A percentile compares a stretch with the other conserved stretches of the same genome.
Evolutionary conservation across 2,797 vertebrate genomes (phyloP).

Genomic region (Rhinogobio ventralis): DNA sequence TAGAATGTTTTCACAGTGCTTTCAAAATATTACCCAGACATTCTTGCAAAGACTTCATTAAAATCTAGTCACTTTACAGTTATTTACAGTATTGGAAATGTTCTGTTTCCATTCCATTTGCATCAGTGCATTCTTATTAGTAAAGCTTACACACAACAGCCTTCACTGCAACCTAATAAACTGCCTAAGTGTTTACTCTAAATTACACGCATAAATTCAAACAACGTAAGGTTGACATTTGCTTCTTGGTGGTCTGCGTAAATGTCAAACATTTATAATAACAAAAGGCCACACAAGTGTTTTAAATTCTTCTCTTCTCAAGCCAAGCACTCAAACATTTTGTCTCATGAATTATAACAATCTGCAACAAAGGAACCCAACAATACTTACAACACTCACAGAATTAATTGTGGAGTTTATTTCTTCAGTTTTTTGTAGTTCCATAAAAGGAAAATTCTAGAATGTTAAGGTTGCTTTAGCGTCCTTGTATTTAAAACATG

Average conservation of each 20-base stretch:
- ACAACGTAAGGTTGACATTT: constrained; percentile 29
- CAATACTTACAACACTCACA: neutral
- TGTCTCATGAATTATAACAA: constrained; percentile 17
- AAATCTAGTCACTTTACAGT: neutral
- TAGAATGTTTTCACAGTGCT: neutral
- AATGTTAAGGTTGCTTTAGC: neutral
- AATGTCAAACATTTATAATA: constrained; percentile 38
- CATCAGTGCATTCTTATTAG: neutral
- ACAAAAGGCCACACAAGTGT: constrained; percentile 18
- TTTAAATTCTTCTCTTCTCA: constrained; percentile 10
- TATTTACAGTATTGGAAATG: neutral
- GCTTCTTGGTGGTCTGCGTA: constrained; percentile 37
- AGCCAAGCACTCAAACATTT: constrained; percentile 16
- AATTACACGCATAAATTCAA: constrained; percentile 44
- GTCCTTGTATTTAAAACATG: neutral
- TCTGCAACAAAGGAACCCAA: neutral
- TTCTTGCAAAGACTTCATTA: neutral
- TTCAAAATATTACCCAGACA: neutral
- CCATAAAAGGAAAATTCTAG: neutral
- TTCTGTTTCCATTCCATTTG: constrained; percentile 8
- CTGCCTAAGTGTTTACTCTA: constrained; percentile 14
- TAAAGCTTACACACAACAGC: neutral
- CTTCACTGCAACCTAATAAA: constrained; percentile 13
- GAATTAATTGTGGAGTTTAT: neutral
- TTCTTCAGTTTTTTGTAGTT: neutral